Percentiles rank a stretch among this genome's conserved stretches.
Conservation (phyloP, 2,888 invertebrate species). For the Metallyticus violacea region DNA sequence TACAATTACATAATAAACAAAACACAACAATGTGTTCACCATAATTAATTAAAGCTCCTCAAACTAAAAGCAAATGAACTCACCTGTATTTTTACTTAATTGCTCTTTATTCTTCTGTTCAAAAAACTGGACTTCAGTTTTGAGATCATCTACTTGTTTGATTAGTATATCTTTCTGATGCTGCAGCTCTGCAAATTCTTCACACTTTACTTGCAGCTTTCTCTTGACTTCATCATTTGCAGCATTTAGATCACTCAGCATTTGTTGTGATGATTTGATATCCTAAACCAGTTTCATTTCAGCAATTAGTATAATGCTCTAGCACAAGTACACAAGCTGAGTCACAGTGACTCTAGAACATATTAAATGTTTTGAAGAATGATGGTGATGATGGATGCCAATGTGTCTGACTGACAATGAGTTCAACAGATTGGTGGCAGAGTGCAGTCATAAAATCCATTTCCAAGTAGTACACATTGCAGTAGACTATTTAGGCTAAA, state of each 20-base stretch:
- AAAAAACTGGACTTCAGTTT: background rate
- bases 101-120: constrained; percentile 5
- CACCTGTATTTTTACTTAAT: background rate
- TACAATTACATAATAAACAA: too few relatives aligned
- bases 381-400: too few relatives aligned
- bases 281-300: constrained; percentile 8
- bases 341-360: too few relatives aligned
- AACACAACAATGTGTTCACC: background rate
- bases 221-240: constrained; percentile 32
- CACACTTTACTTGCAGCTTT: constrained; percentile 22
- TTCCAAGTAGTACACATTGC: too few relatives aligned
- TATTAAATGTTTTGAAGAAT: too few relatives aligned
- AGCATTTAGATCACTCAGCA: constrained; percentile 27
- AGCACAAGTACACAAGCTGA: too few relatives aligned
- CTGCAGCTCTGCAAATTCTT: background rate
- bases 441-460: too few relatives aligned
- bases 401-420: too few relatives aligned
- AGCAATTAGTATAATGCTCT: too few relatives aligned
- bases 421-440: too few relatives aligned
- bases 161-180: background rate
- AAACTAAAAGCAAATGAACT: background rate
- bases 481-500: too few relatives aligned
- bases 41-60: background rate
- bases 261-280: constrained; percentile 22
- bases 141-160: background rate